phyloP scores from a whole-genome alignment of 1,140 invertebrate genomes.

The Zophobas morio region DNA sequence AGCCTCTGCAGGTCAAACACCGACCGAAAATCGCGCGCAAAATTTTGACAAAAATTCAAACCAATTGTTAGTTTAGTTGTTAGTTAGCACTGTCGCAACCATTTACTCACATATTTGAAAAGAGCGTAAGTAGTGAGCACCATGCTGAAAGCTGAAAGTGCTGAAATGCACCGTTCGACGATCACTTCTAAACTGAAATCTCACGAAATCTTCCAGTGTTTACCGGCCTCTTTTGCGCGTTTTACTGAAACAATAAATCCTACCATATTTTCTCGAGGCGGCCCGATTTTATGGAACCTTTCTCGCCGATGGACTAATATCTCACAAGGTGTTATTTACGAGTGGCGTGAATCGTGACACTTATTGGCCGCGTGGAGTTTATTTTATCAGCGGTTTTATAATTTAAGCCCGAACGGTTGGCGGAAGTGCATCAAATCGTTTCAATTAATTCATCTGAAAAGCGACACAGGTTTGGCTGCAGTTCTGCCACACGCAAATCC shows the following conservation, averaged over 20 bases:
- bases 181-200: conserved; percentile 19
- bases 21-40: too few relatives aligned
- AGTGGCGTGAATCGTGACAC: neutral
- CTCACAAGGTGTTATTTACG: neutral
- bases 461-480: conserved; percentile 18
- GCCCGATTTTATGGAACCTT: neutral
- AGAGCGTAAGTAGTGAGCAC: neutral
- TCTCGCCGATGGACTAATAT: neutral
- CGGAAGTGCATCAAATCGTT: conserved; percentile 27
- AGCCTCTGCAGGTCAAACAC: too few relatives aligned
- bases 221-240: conserved; percentile 19
- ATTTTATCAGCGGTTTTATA: conserved; percentile 32
- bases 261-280: conserved; percentile 4
- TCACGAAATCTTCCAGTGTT: conserved; percentile 36
- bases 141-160: conserved; percentile 13
- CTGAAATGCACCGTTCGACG: conserved; percentile 29
- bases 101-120: conserved; percentile 24
- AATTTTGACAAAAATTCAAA: neutral
- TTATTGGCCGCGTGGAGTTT: conserved; percentile 26
- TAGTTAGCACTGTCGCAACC: too few relatives aligned
- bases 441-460: conserved; percentile 24
- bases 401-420: neutral
- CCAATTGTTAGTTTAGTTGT: neutral
- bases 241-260: conserved; percentile 21
- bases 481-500: conserved; percentile 11